phyloP scores from a whole-genome alignment of 2,888 invertebrate species.

The Mamestra brassicae region DNA sequence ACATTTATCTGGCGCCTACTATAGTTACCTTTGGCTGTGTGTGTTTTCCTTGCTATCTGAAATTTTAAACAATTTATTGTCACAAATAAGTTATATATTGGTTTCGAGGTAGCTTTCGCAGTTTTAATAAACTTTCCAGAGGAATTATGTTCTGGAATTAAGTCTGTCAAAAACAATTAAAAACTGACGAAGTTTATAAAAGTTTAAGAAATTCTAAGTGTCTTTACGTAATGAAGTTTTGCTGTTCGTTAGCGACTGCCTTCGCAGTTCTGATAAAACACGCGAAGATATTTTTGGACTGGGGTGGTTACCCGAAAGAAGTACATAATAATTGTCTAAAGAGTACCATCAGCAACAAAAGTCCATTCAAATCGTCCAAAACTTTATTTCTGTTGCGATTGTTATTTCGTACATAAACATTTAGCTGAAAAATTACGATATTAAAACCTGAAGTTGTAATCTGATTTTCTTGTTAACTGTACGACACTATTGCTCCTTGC shows the following conservation, averaged over 20 bases:
- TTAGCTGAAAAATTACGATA: background rate
- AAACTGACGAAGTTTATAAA: conserved; percentile 29
- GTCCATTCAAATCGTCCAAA: background rate
- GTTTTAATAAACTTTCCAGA: conserved; percentile 9
- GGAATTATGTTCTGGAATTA: conserved; percentile 20
- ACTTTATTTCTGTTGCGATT: background rate
- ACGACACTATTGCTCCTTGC: background rate
- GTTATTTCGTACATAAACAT: background rate
- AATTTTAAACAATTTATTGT: background rate
- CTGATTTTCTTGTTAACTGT: background rate
- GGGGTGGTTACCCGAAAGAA: background rate
- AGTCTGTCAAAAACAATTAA: conserved; percentile 41
- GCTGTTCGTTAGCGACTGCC: conserved; percentile 15
- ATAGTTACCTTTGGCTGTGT: conserved; percentile 14
- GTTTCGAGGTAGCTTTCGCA: background rate
- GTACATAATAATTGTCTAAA: background rate
- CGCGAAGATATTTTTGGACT: background rate
- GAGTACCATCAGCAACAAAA: background rate
- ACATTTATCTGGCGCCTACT: too few relatives aligned
- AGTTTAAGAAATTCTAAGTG: conserved; percentile 23
- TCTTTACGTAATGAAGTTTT: conserved; percentile 26
- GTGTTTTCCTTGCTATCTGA: conserved; percentile 9
- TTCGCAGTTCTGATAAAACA: background rate
- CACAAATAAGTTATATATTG: background rate
- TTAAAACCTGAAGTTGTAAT: background rate